Percentiles rank a stretch among this genome's conserved stretches.
These are phyloP conservation scores for Drosophila cracens DNA, from an alignment of 2,888 invertebrate genomes.

Conservation along the genomic window DNA sequence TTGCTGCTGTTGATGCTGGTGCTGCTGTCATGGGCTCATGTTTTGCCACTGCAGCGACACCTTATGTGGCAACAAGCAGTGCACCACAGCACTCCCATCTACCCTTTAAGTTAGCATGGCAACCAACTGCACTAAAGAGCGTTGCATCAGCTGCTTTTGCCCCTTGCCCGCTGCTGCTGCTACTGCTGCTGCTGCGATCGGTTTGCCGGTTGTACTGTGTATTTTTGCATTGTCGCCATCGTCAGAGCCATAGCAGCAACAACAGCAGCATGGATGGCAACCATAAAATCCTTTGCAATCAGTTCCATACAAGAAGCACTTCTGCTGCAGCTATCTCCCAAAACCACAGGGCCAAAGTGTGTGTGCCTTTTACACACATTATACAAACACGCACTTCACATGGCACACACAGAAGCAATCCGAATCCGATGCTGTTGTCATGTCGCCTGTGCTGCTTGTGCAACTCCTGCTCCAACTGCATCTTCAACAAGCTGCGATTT, in stretches of 20 bases:
- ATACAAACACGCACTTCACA: conserved; percentile 16
- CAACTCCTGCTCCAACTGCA: conserved; percentile 37
- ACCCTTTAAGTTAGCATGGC: conserved; percentile 26
- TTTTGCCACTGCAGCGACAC: conserved; percentile 73
- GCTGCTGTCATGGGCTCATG: conserved; percentile 64
- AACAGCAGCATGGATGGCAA: conserved; percentile 37
- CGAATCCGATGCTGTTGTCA: conserved; percentile 43
- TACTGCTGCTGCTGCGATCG: conserved; percentile 35
- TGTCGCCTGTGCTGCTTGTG: conserved; percentile 28
- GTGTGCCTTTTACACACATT: conserved; percentile 26
- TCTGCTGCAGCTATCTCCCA: conserved; percentile 27
- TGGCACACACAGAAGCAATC: conserved; percentile 34
- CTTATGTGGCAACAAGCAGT: conserved; percentile 77
- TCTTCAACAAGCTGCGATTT: conserved; percentile 39
- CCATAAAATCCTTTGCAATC: conserved; percentile 79
- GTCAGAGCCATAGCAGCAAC: conserved; percentile 34
- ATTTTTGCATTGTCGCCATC: conserved; percentile 61
- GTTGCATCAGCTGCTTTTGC: conserved; percentile 34
- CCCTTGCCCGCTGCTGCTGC: conserved; percentile 5
- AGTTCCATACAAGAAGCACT: conserved; percentile 75
- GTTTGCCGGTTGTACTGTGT: conserved; percentile 52
- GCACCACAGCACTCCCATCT: neutral
- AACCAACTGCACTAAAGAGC: conserved; percentile 37
- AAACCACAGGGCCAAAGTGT: conserved; percentile 36
- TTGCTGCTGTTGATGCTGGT: conserved; percentile 33